These are phyloP conservation scores for Engraulis encrasicolus DNA, from an alignment of 2,113 vertebrate genomes.

Conservation along the genomic window DNA sequence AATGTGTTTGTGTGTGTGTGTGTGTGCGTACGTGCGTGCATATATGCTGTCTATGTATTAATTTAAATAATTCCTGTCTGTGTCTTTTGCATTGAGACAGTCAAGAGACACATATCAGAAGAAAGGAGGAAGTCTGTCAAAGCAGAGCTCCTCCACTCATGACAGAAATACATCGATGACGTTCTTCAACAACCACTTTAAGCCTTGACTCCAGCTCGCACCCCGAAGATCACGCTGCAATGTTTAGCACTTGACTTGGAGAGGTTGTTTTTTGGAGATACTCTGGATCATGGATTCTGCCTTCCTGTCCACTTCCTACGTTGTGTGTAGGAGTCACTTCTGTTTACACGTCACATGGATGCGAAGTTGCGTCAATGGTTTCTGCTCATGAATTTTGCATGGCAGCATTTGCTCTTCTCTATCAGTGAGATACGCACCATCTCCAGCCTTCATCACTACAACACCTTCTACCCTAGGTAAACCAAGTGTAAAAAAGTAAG, in stretches of 20 bases:
- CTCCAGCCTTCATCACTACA: neutral
- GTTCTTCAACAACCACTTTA: conserved; percentile 29
- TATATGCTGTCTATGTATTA: too few relatives aligned
- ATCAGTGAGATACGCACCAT: neutral
- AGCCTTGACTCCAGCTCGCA: conserved; percentile 78
- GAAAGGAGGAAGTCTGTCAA: neutral
- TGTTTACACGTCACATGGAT: neutral
- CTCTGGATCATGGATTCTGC: too few relatives aligned
- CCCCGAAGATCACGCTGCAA: conserved; percentile 84
- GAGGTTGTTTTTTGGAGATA: conserved; percentile 57
- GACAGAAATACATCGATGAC: conserved; percentile 71
- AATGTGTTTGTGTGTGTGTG: too few relatives aligned
- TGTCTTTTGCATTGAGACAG: neutral
- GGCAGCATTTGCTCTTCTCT: neutral
- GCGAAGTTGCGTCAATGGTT: neutral
- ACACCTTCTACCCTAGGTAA: neutral
- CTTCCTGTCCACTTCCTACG: neutral
- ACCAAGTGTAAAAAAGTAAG: too few relatives aligned
- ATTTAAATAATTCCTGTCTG: too few relatives aligned
- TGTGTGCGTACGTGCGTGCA: too few relatives aligned
- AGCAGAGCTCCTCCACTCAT: conserved; percentile 62
- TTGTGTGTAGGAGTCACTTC: conserved; percentile 10
- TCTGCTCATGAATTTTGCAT: conserved; percentile 14
- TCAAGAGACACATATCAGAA: neutral
- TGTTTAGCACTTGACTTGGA: conserved; percentile 81